Base-by-base conservation (phyloP, 2,113 vertebrate species). In the Gymnocephalus cernua region DNA sequence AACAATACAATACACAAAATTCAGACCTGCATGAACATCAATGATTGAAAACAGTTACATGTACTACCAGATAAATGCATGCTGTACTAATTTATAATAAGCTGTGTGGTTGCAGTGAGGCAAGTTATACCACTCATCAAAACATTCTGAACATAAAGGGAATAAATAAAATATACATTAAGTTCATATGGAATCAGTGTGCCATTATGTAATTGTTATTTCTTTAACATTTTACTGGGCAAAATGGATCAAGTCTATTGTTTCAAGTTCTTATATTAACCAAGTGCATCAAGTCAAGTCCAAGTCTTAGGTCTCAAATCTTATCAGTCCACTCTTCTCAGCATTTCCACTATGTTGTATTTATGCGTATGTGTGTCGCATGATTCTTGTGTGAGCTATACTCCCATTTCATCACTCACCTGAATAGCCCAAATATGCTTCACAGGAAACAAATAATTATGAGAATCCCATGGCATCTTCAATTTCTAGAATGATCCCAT, bases 401-500 rank as follows among this genome's bases (percentile, higher is more conserved):
- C 25, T 58, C 11, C 4, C 19, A 29, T 57, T 73, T 64, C n/a
- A 71, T 74, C 51, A 50, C 23, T 63, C 23, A 47, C 32, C 56
- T 47, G 12, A 62, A 62, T 12, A 19, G 38, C 18, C 21, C 35
- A 76, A 11, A 41, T 61, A 62, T 45, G 41, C 50, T 74, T 48
- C 10, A 0, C 6, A 12, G 10, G 32, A 58, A 79, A 61, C n/a
- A 47, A 76, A 79, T 84, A 41, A 62, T 67, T 70, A 68, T 38
- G 9, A 84, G 44, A 78, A 32, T n/a, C 71, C 41, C 15, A 32
- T 35, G 13, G 0, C 48, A 51, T 76, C 61, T 76, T 77, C 25
- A 58, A 1, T 82, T 72, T 84, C 14, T 38, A n/a, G 38, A 73
- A 83, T 53, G 23, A 75, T 53, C 65, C 87, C 62, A 79, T 82